Evolutionary conservation across 2,888 invertebrate genomes (phyloP), one percentile per base, ranked within the genome.

Genomic region (Drosophila ezoana): DNA sequence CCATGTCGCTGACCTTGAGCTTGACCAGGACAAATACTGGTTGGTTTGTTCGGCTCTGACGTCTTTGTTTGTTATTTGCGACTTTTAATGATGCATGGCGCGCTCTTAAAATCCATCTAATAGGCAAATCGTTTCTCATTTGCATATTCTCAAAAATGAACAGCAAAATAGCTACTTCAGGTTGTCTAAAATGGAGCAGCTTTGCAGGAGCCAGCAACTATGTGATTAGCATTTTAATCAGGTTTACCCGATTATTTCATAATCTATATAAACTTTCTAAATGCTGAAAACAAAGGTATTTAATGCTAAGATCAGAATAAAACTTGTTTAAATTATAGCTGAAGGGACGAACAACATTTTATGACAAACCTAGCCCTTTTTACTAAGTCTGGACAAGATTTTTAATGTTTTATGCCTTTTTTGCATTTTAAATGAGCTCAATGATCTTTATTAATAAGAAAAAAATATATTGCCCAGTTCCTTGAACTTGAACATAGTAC

Each of bases 401-500:
- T 9, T 20, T 18, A 33, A 16, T n/a, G 32, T 16, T 13, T 9
- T 9, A 48, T 38, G 40, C 49, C 53, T 43, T 44, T 40, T 23
- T 56, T 45, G 53, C 28, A 20, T 37, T 51, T 16, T 6, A 18
- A 35, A 43, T 41, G 23, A 20, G 63, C 60, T 13, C 16, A 43
- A 56, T 13, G 16, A 28, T 35, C 28, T 32, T 8, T n/a, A 38
- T 1, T 4, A 8, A 56, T 3, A 8, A 59, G 41, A 18, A 18
- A 18, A 49, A 59, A 52, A 14, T 66, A 5, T 38, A 28, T 57
- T 58, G 63, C 45, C 52, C 60, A 72, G 87, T 87, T 87, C 73
- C 85, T 84, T 87, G 85, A 83, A 83, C 87, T 81, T 72, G 48
- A 47, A 47, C 65, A 56, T 44, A 68, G 45, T 71, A 28, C 48